Base-by-base conservation (phyloP, 1,140 invertebrate genomes). In the Calliopsis andreniformis region DNA sequence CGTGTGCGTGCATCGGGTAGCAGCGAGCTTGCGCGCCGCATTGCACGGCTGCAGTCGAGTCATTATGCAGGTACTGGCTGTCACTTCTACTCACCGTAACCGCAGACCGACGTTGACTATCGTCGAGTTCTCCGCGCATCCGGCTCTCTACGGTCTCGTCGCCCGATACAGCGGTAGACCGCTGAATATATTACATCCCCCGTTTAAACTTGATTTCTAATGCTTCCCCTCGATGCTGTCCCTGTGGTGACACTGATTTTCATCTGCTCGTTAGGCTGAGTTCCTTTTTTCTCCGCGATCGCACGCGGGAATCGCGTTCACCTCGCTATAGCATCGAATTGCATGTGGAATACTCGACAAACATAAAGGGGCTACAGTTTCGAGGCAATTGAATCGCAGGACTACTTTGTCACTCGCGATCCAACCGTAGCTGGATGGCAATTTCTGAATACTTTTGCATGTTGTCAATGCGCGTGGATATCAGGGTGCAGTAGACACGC, bases 61-160 rank as follows among this genome's bases (percentile, higher is more conserved):
- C 85, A 88, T 88, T 88, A 88, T 88, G 87, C 87, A 88, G 87
- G 85, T 87, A 87, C 86, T 80, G 80, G 63, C 71, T 87, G 86
- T 88, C 85, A 85, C 80, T 88, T 85, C 43, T 68, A 58, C 66
- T 76, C 70, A 32, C 51, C 73, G 66, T 78, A 82, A 86, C 84
- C 83, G 78, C 83, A 79, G 80, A 83, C 76, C 81, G 72, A 85
- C 76, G 80, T 78, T 64, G 78, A 73, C 82, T 78, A 72, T 76
- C 83, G 73, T 42, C 61, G 64, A 53, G 76, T 64, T 82, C 72
- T 62, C 72, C 47, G 51, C 61, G 64, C 47, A 71, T 59, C 51
- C 58, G 80, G 20, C 4, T 30, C 55, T 64, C 64, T 18, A 56
- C 79, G 63, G 61, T 82, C 55, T 59, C 78, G 78, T 70, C 78